These are phyloP conservation scores for Caenorhabditis becei DNA, from an alignment of 2,888 invertebrate species.

Conservation along the genomic window DNA sequence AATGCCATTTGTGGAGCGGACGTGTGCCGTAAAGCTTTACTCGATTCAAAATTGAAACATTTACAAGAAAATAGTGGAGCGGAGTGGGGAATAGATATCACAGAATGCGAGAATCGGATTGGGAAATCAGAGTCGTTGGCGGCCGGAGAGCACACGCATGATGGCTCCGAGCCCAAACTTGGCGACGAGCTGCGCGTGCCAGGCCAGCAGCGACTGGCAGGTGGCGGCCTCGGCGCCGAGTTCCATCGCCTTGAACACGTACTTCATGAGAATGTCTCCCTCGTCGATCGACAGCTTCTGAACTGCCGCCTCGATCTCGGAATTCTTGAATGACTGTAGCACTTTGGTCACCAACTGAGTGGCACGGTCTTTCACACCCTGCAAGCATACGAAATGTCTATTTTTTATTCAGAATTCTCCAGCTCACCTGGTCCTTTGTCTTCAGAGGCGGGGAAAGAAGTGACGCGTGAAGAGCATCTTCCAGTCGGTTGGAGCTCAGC, in stretches of 20 bases:
- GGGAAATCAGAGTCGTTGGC: slow-evolving; percentile 64
- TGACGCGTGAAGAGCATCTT: slow-evolving; percentile 77
- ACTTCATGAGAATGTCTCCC: slow-evolving; percentile 78
- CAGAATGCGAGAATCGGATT: background rate
- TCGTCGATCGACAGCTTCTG: slow-evolving; percentile 73
- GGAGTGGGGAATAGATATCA: slow-evolving; percentile 21
- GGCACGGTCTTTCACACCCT: slow-evolving; percentile 72
- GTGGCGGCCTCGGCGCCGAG: slow-evolving; percentile 72
- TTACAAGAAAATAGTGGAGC: slow-evolving; percentile 12
- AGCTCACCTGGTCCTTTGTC: slow-evolving; percentile 75
- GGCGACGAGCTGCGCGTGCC: slow-evolving; percentile 78
- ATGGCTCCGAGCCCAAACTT: slow-evolving; percentile 77
- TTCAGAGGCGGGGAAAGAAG: slow-evolving; percentile 75
- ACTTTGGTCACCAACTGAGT: slow-evolving; percentile 73
- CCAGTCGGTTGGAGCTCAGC: slow-evolving; percentile 63
- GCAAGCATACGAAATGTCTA: background rate
- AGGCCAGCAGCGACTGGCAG: slow-evolving; percentile 73
- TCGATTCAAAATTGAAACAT: background rate
- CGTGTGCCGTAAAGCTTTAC: slow-evolving; percentile 23
- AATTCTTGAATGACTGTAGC: slow-evolving; percentile 73
- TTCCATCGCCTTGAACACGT: slow-evolving; percentile 80
- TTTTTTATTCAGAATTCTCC: background rate
- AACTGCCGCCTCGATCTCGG: slow-evolving; percentile 74
- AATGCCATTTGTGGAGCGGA: too few relatives aligned
- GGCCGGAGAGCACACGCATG: slow-evolving; percentile 74